A percentile compares a stretch with the other conserved stretches of the same genome.
Conservation (phyloP, 1,140 invertebrate species). For the Cheumatopsyche charites region DNA sequence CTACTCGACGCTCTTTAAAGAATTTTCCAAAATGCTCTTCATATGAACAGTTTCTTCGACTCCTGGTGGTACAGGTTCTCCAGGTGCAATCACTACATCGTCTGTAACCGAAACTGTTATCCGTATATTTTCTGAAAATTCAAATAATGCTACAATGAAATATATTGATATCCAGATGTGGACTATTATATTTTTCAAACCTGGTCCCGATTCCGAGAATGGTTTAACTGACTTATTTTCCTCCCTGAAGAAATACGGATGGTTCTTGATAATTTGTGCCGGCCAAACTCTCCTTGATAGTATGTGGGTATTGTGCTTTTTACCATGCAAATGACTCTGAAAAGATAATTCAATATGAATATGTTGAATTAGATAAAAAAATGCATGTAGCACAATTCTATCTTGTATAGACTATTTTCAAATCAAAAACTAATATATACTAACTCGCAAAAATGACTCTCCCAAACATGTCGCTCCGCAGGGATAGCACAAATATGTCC, state of each 20-base stretch:
- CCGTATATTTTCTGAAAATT: background rate
- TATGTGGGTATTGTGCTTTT: conserved; percentile 32
- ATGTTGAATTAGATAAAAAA: background rate
- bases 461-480: conserved; percentile 39
- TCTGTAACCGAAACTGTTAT: background rate
- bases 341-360: background rate
- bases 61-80: conserved; percentile 17
- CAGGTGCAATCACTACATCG: conserved; percentile 8
- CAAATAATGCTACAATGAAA: too few relatives aligned
- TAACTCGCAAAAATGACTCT: conserved; percentile 35
- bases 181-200: too few relatives aligned
- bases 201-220: background rate
- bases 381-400: too few relatives aligned
- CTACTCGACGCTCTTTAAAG: background rate
- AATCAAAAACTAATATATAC: too few relatives aligned
- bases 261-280: conserved; percentile 16
- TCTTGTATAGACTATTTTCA: too few relatives aligned
- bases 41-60: background rate
- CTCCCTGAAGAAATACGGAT: conserved; percentile 23
- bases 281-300: conserved; percentile 22
- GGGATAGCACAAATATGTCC: conserved; percentile 37
- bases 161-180: too few relatives aligned
- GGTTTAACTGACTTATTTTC: background rate
- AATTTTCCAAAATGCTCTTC: background rate
- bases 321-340: conserved; percentile 40